These are phyloP conservation scores for Heliconius ethilla DNA, from an alignment of 2,888 invertebrate genomes.

Conservation along the genomic window DNA sequence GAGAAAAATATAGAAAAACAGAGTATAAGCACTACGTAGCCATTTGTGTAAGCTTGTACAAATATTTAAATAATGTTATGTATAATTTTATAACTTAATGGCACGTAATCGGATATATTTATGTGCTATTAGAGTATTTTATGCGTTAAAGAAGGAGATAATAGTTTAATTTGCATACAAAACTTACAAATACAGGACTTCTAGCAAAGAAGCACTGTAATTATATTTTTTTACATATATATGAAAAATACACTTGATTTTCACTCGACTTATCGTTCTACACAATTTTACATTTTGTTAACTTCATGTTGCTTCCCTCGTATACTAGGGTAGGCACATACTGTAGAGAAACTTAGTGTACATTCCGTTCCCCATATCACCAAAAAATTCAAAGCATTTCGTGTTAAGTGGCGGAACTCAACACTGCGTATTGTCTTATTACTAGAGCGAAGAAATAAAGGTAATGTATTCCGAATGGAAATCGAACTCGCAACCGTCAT, in stretches of 20 bases:
- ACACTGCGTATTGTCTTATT: not conserved
- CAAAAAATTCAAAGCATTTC: not conserved
- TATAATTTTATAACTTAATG: conserved; percentile 39
- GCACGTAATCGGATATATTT: conserved; percentile 39
- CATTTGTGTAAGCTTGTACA: not conserved
- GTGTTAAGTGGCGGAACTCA: not conserved
- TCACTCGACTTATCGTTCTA: no score
- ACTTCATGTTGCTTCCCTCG: no score
- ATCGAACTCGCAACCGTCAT: not conserved
- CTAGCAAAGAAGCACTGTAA: not conserved
- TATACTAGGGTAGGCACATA: not conserved
- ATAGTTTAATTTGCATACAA: conserved; percentile 43
- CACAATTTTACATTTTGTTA: no score
- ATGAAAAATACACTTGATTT: no score
- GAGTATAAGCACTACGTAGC: not conserved
- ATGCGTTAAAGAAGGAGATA: conserved; percentile 36
- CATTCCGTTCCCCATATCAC: not conserved
- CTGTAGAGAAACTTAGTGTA: not conserved
- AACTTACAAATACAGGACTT: not conserved
- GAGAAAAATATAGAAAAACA: not conserved
- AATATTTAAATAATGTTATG: conserved; percentile 32
- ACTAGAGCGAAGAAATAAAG: not conserved
- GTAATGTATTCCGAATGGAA: no score
- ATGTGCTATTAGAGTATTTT: conserved; percentile 36
- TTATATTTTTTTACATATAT: no score